Evolutionary conservation across 2,888 invertebrate species (phyloP).

Genomic region (Emmelina monodactyla): DNA sequence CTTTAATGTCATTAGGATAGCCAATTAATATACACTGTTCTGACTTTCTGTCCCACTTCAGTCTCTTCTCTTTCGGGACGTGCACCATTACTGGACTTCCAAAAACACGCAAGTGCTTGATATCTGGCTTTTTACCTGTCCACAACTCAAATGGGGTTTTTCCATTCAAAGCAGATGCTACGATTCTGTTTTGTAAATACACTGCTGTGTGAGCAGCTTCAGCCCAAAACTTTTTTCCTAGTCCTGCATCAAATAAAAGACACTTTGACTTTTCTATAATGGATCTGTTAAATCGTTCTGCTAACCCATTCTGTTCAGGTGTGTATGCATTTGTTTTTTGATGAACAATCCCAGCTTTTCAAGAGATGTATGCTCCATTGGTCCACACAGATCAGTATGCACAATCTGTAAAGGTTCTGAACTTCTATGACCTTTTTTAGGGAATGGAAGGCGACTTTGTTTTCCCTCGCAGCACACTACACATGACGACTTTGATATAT

Average conservation of each 20-base stretch:
- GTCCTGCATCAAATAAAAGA: slow-evolving; percentile 11
- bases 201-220: slow-evolving; percentile 16
- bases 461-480: slow-evolving; percentile 16
- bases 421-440: slow-evolving; percentile 11
- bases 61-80: slow-evolving; percentile 18
- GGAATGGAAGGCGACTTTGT: slow-evolving; percentile 13
- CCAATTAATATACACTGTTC: slow-evolving; percentile 23
- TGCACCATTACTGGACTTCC: slow-evolving; percentile 9
- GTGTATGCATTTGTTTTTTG: slow-evolving; percentile 15
- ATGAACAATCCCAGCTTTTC: slow-evolving; percentile 12
- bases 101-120: slow-evolving; percentile 9
- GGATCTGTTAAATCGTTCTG: slow-evolving; percentile 11
- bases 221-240: slow-evolving; percentile 13
- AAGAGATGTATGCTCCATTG: slow-evolving; percentile 11
- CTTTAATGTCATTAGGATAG: slow-evolving; percentile 21
- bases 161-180: slow-evolving; percentile 3
- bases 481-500: slow-evolving; percentile 15
- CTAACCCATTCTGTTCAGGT: slow-evolving; percentile 14
- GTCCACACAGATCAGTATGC: slow-evolving; percentile 10
- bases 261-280: slow-evolving; percentile 13
- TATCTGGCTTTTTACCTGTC: slow-evolving; percentile 7
- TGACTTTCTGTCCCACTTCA: slow-evolving; percentile 26
- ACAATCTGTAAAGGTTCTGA: neutral
- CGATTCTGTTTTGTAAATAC: slow-evolving; percentile 9
- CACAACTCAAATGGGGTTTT: slow-evolving; percentile 12